Evolutionary conservation across 2,113 vertebrate species (phyloP).

Genomic region (Saccopteryx bilineata): DNA sequence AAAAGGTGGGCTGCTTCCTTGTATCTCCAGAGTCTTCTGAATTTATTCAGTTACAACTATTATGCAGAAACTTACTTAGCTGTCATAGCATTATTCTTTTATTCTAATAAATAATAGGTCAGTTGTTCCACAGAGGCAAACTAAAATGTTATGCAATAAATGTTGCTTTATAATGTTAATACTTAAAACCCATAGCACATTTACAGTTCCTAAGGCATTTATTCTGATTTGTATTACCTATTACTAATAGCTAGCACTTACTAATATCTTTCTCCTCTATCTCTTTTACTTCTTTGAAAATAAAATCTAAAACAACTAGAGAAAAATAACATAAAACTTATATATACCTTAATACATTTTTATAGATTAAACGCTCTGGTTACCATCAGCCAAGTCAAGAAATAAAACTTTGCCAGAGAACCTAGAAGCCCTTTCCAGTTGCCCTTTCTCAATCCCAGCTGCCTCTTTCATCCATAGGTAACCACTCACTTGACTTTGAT

Average conservation of each 20-base stretch:
- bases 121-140: conserved; percentile 34
- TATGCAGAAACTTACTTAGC: conserved; percentile 15
- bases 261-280: not conserved
- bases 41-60: conserved; percentile 23
- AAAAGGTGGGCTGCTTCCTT: not conserved
- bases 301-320: not conserved
- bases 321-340: not conserved
- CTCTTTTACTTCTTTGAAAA: conserved; percentile 59
- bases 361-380: not conserved
- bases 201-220: conserved; percentile 61
- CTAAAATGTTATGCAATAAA: conserved; percentile 64
- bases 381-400: not conserved
- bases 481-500: not conserved
- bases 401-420: not conserved
- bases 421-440: not conserved
- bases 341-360: not conserved
- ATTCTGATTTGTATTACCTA: conserved; percentile 59
- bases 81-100: not conserved
- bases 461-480: not conserved
- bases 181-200: conserved; percentile 20
- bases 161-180: conserved; percentile 63
- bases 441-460: not conserved
- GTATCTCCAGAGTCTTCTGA: not conserved
- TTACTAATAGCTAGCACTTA: conserved; percentile 47
- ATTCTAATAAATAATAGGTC: conserved; percentile 30